A percentile compares a stretch with the other conserved stretches of the same genome.
These are phyloP conservation scores for Syngnathus typhle DNA, from an alignment of 2,113 vertebrate genomes.

Conservation along the genomic window DNA sequence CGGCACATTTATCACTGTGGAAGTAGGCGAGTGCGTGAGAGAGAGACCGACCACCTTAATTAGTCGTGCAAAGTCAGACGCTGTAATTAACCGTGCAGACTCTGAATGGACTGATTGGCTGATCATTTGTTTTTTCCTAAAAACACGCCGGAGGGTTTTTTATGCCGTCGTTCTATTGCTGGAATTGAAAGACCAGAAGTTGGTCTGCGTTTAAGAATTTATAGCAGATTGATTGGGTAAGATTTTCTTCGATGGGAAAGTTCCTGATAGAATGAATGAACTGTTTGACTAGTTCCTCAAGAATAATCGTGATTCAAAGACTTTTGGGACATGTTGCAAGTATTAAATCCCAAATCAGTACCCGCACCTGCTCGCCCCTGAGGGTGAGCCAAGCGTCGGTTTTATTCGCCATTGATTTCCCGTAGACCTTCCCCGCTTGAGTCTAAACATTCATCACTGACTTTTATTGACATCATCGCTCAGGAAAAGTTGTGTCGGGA, in stretches of 20 bases:
- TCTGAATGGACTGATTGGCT: slow-evolving; percentile 43
- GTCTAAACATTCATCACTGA: slow-evolving; percentile 50
- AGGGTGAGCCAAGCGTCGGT: slow-evolving; percentile 33
- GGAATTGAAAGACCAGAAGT: background rate
- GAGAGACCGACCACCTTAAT: slow-evolving; percentile 48
- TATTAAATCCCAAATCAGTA: background rate
- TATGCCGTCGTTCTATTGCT: slow-evolving; percentile 1
- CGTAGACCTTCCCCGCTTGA: slow-evolving; percentile 26
- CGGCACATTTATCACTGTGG: slow-evolving; percentile 49
- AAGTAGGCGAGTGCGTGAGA: slow-evolving; percentile 24
- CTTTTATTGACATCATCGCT: slow-evolving; percentile 59
- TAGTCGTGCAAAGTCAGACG: slow-evolving; percentile 38
- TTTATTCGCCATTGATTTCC: slow-evolving; percentile 69
- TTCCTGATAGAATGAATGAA: slow-evolving; percentile 17
- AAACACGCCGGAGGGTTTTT: slow-evolving; percentile 31
- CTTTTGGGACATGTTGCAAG: slow-evolving; percentile 1
- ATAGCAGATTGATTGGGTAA: slow-evolving; percentile 40
- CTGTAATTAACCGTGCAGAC: slow-evolving; percentile 51
- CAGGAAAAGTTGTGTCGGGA: slow-evolving; percentile 25
- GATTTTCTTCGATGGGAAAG: slow-evolving; percentile 11
- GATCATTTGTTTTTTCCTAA: slow-evolving; percentile 31
- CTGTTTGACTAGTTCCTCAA: background rate
- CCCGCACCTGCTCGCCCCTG: background rate
- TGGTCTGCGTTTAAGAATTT: slow-evolving; percentile 7
- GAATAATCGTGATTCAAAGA: background rate